Base-by-base conservation (phyloP, 2,888 invertebrate species). In the Cataglyphis rosenhaueri region DNA sequence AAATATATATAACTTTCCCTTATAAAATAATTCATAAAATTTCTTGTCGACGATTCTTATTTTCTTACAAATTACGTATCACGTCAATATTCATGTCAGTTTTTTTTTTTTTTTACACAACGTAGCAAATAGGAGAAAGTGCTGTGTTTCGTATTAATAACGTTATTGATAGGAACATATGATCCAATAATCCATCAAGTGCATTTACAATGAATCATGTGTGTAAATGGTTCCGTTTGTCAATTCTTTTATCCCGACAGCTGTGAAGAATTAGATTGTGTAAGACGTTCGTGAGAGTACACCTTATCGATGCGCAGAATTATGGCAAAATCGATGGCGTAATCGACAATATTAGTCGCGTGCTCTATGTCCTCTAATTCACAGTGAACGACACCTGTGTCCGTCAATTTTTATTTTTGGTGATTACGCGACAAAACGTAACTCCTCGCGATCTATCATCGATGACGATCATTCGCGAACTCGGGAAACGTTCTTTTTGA, bases 401-500 rank as follows among this genome's bases (percentile, higher is more conserved):
- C 29, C 15, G 5, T 10, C n/a, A 32, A n/a, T 68, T 29, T 68
- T 68, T 68, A 76, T 76, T 78, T 70, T 18, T 21, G 21, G 21
- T 59, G 57, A 70, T 78, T 78, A 70, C 57, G n/a, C 57, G 70
- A 18, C 12, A 18, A 9, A 10, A 8, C 15, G 3, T 29, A 25
- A 76, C 68, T 78, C 29, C 4, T 41, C 32, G 48, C 68, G 66
- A 52, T 18, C 66, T 48, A 68, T 82, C 32, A 35, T 44, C n/a
- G 52, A 59, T 18, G 12, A 38, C 61, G 57, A n/a, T 52, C 25
- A 61, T 75, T 68, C 38, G 6, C 41, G 44, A 44, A 25, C 78
- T 55, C 64, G 55, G 64, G 75, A 48, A 75, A 87, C 82, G 87
- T 76, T 57, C 82, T 52, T 71, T 66, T 85, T 62, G 82, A 84